Conservation (phyloP, 2,888 invertebrate genomes). For the Ferrisia virgata region DNA sequence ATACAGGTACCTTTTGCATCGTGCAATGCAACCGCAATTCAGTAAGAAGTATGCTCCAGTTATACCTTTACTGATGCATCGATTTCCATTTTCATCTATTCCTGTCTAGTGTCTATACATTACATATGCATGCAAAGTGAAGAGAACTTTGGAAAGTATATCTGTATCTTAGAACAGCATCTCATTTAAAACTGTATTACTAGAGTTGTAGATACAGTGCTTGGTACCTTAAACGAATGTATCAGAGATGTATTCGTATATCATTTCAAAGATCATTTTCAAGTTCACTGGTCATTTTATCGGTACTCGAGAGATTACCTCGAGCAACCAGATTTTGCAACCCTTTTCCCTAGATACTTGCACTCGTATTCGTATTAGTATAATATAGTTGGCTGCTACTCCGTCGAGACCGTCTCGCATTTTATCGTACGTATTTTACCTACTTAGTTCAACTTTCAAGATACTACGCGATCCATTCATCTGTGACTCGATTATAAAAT, state of each 20-base stretch:
- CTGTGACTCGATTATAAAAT: conserved; percentile 25
- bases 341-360: neutral
- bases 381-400: neutral
- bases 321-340: neutral
- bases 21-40: neutral
- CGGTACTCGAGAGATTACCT: neutral
- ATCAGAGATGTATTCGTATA: no score
- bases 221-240: no score
- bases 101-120: neutral
- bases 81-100: neutral
- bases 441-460: neutral
- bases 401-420: neutral
- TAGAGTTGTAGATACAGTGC: neutral
- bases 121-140: no score
- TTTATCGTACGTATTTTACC: neutral
- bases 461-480: neutral
- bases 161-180: no score
- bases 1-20: no score
- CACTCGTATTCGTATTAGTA: no score
- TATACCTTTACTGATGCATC: neutral
- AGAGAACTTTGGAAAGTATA: neutral
- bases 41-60: neutral
- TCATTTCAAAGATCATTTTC: no score
- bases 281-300: neutral
- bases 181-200: neutral